Percentiles rank a stretch among this genome's conserved stretches.
These are phyloP conservation scores for Todiramphus chloris DNA, from an alignment of 2,113 vertebrate species.

Conservation along the genomic window DNA sequence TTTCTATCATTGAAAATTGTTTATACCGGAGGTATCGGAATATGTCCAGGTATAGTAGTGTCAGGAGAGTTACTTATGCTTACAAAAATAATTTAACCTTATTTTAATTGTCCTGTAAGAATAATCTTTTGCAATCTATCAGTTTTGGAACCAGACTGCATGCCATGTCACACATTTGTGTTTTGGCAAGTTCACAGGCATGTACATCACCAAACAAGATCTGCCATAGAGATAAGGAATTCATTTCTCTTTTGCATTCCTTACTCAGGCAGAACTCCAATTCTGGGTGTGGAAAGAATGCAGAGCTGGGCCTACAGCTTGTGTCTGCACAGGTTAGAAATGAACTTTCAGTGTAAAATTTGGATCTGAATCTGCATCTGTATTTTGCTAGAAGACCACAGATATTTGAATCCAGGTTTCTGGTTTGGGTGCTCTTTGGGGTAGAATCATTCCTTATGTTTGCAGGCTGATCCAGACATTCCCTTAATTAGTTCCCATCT, in stretches of 20 bases:
- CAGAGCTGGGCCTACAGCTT: background rate
- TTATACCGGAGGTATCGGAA: background rate
- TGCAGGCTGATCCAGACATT: background rate
- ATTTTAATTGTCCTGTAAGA: background rate
- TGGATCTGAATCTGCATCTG: background rate
- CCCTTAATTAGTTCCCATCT: background rate
- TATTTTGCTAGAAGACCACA: background rate
- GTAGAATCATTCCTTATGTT: background rate
- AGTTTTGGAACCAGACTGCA: background rate
- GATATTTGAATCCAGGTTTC: background rate
- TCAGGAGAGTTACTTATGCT: background rate
- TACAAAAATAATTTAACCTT: background rate
- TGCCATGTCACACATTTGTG: background rate
- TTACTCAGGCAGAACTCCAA: slow-evolving; percentile 9
- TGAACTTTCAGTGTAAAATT: background rate
- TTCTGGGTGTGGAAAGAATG: slow-evolving; percentile 42
- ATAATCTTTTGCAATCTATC: background rate
- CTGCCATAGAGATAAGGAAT: slow-evolving; percentile 14
- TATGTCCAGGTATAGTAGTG: no score
- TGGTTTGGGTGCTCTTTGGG: background rate
- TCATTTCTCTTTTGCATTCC: background rate
- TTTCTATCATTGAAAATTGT: background rate
- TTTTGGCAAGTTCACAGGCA: background rate
- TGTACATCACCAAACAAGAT: slow-evolving; percentile 20
- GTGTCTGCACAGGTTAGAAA: background rate